Evolutionary conservation across 2,113 vertebrate species (phyloP).

Genomic region (Merops nubicus): DNA sequence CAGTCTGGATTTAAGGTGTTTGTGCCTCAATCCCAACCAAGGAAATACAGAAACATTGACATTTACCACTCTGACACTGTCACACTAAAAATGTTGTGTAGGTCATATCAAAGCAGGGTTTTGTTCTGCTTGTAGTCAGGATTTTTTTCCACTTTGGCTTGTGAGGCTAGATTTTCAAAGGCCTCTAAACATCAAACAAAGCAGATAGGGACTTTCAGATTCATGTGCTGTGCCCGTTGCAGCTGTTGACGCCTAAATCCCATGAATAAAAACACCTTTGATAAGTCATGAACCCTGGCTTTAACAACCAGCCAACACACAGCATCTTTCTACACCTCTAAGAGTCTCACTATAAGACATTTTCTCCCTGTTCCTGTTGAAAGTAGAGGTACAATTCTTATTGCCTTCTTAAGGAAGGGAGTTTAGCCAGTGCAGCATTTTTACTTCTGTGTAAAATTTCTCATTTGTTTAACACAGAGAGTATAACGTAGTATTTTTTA

Average conservation of each 20-base stretch:
- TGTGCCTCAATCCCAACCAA: not conserved
- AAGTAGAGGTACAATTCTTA: not conserved
- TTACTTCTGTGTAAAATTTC: not conserved
- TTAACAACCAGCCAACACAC: not conserved
- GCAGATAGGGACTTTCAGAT: conserved; percentile 19
- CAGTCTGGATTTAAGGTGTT: not conserved
- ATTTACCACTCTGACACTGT: not conserved
- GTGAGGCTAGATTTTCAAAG: not conserved
- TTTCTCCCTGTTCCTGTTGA: not conserved
- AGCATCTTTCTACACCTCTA: not conserved
- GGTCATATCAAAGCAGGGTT: not conserved
- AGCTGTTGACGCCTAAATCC: not conserved
- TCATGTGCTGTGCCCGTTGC: not conserved
- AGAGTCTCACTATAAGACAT: not conserved
- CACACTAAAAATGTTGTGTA: not conserved
- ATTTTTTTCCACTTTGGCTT: not conserved
- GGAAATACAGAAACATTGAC: not conserved
- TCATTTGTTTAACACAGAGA: not conserved
- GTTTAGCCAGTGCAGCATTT: not conserved
- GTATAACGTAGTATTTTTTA: not conserved
- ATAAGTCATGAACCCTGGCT: not conserved
- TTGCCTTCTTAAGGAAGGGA: not conserved
- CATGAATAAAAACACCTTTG: conserved; percentile 1
- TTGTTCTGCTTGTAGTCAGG: not conserved
- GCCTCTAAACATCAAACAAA: not conserved